These are phyloP conservation scores for Syrphus vitripennis DNA, from an alignment of 2,888 invertebrate genomes.

Conservation along the genomic window DNA sequence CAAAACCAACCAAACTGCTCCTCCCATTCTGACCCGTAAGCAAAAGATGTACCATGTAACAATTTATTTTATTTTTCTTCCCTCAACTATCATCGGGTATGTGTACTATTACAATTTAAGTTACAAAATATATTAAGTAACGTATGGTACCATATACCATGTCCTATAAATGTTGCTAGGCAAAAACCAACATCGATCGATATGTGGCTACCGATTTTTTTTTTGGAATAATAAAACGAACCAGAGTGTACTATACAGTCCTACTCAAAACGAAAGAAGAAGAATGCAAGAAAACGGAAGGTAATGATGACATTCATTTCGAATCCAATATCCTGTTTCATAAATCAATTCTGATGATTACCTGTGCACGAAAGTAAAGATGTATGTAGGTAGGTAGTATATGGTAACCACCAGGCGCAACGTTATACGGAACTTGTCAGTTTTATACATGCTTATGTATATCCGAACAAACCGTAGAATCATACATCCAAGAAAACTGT, in stretches of 20 bases:
- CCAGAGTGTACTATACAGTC: not conserved
- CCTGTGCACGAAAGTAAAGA: conserved; percentile 66
- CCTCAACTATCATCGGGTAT: not conserved
- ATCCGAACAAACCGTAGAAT: not conserved
- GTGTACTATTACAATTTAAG: not conserved
- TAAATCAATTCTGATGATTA: conserved; percentile 73
- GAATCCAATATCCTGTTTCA: conserved; percentile 73
- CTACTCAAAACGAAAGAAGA: not conserved
- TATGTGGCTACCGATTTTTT: conserved; percentile 3
- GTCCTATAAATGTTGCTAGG: conserved; percentile 36
- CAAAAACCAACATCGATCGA: conserved; percentile 44
- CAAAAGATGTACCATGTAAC: conserved; percentile 23
- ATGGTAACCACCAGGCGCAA: conserved; percentile 41
- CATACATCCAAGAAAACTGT: conserved; percentile 6
- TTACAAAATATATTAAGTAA: not conserved
- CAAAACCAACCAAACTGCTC: not conserved
- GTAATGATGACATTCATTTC: conserved; percentile 73
- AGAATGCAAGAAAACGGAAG: conserved; percentile 68
- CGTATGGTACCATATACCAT: conserved; percentile 16
- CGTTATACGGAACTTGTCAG: conserved; percentile 43
- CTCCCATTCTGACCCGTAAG: not conserved
- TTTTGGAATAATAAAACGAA: not conserved
- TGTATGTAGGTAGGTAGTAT: no score
- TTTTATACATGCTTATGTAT: not conserved
- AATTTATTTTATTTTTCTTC: not conserved